A percentile compares a stretch with the other conserved stretches of the same genome.
Conservation (phyloP, 1,140 invertebrate species). For the Brachionus koreanus region DNA sequence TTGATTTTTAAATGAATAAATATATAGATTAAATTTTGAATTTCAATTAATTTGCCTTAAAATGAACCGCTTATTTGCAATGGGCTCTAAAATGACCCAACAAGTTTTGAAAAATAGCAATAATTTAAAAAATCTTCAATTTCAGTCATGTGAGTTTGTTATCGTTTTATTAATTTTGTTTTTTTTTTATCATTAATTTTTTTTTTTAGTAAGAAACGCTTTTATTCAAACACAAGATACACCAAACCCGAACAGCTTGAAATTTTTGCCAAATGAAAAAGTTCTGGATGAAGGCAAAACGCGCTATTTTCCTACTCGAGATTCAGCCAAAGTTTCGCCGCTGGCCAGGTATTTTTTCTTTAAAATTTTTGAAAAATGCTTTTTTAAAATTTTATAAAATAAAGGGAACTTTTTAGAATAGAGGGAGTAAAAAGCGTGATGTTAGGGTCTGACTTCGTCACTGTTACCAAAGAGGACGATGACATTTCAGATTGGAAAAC, state of each 20-base stretch:
- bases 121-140: not conserved
- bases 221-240: constrained; percentile 94
- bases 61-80: constrained; percentile 13
- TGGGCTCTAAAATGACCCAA: constrained; percentile 7
- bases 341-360: constrained; percentile 53
- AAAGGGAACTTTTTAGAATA: constrained; percentile 85
- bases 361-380: not conserved
- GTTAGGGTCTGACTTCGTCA: constrained; percentile 93
- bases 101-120: not conserved
- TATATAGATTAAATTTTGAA: not conserved
- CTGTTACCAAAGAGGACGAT: constrained; percentile 79
- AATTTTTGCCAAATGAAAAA: constrained; percentile 86
- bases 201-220: constrained; percentile 31
- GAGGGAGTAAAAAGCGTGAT: constrained; percentile 93
- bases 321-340: constrained; percentile 76
- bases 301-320: constrained; percentile 80
- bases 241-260: constrained; percentile 96
- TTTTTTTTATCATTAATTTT: not conserved
- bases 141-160: constrained; percentile 28
- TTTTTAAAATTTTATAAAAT: not conserved
- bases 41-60: not conserved
- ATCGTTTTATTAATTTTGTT: not conserved
- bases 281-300: constrained; percentile 74
- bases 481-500: constrained; percentile 82
- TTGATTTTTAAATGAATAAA: not conserved